A percentile compares a stretch with the other conserved stretches of the same genome.
Conservation (phyloP, 2,113 vertebrate species). For the Amphiprion percula region DNA sequence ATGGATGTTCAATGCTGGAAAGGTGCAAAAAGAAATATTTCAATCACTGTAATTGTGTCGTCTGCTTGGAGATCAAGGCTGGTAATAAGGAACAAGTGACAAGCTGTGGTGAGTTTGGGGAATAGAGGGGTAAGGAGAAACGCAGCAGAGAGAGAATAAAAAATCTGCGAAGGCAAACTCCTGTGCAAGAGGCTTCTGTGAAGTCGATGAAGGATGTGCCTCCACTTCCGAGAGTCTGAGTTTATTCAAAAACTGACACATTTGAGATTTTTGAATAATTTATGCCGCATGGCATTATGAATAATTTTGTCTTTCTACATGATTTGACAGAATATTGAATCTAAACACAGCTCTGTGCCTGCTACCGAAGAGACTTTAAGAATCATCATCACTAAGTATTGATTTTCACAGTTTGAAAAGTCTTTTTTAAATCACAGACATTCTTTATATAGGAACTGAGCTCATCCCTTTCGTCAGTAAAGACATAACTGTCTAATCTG, state of each 20-base stretch:
- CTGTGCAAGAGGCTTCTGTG: constrained; percentile 47
- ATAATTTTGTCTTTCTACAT: constrained; percentile 53
- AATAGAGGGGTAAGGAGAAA: neutral
- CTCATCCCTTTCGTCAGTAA: constrained; percentile 9
- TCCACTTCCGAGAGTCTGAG: constrained; percentile 39
- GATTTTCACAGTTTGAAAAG: constrained; percentile 46
- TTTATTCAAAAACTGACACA: constrained; percentile 59
- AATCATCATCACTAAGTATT: constrained; percentile 46
- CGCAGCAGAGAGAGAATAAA: constrained; percentile 10
- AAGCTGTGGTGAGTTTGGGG: constrained; percentile 42
- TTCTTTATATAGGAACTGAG: constrained; percentile 17
- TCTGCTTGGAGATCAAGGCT: constrained; percentile 16
- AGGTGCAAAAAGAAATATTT: constrained; percentile 24
- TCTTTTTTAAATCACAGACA: constrained; percentile 7
- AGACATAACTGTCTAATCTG: constrained; percentile 42
- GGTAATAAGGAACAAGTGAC: constrained; percentile 43
- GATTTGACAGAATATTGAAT: constrained; percentile 66
- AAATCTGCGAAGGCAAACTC: constrained; percentile 44
- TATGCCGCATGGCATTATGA: constrained; percentile 45
- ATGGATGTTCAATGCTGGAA: neutral
- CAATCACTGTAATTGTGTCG: constrained; percentile 23
- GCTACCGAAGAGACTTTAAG: constrained; percentile 30
- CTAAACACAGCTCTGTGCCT: constrained; percentile 35
- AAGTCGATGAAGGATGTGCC: constrained; percentile 55
- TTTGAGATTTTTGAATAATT: constrained; percentile 63